A percentile compares a stretch with the other conserved stretches of the same genome.
These are phyloP conservation scores for Zalophus californianus DNA, from an alignment of 2,797 vertebrate species.

Conservation along the genomic window DNA sequence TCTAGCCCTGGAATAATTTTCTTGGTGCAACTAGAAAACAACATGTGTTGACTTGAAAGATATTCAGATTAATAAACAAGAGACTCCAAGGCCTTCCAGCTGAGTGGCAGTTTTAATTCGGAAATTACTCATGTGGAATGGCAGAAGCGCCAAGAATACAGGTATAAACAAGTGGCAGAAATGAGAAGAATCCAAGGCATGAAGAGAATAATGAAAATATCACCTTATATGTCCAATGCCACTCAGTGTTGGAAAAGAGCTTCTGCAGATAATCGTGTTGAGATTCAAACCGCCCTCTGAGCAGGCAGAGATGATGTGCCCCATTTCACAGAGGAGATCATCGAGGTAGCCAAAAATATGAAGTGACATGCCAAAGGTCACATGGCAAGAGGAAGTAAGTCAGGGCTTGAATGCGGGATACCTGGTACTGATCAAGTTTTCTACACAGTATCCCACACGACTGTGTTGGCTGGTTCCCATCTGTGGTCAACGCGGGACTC, in stretches of 20 bases:
- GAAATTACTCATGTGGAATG: conserved; percentile 54
- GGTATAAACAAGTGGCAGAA: conserved; percentile 45
- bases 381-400: not conserved
- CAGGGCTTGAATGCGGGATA: fast-evolving
- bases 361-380: not conserved
- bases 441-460: fast-evolving
- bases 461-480: not conserved
- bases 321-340: not conserved
- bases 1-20: conserved; percentile 12
- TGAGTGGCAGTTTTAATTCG: conserved; percentile 42
- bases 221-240: fast-evolving
- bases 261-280: not conserved
- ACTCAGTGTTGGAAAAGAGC: fast-evolving
- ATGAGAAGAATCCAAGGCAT: not conserved
- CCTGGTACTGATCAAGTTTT: not conserved
- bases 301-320: too few species aligned
- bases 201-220: not conserved
- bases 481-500: not conserved
- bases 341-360: not conserved
- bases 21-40: conserved; percentile 30
- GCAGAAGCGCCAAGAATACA: not conserved
- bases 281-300: not conserved
- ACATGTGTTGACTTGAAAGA: conserved; percentile 51
- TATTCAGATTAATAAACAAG: conserved; percentile 56
- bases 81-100: conserved; percentile 54